These are phyloP conservation scores for Arrhopalites spinosus DNA, from an alignment of 2,888 invertebrate genomes.

Conservation along the genomic window DNA sequence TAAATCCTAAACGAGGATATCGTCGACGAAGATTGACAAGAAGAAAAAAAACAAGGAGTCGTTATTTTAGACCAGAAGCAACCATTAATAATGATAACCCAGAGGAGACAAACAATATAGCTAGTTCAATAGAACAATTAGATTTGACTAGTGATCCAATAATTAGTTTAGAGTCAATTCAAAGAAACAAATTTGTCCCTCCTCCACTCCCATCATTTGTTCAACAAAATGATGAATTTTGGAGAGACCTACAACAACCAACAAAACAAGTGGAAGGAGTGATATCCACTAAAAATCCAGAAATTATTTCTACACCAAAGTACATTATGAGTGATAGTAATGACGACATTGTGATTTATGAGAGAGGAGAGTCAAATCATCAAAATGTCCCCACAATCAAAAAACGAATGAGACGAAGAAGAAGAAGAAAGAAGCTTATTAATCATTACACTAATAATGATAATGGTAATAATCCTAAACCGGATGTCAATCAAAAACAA, in stretches of 20 bases:
- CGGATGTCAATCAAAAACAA: neutral
- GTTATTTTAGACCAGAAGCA: slow-evolving; percentile 14
- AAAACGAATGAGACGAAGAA: neutral
- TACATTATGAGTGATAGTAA: neutral
- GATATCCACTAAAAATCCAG: no score
- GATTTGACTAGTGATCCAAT: neutral
- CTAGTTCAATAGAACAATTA: neutral
- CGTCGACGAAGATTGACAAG: slow-evolving; percentile 11
- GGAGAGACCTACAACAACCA: neutral
- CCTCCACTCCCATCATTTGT: neutral
- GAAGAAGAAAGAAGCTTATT: neutral
- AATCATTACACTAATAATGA: neutral
- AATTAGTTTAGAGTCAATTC: neutral
- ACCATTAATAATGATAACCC: neutral
- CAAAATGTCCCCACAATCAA: neutral
- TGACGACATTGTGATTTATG: slow-evolving; percentile 19
- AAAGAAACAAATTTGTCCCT: neutral
- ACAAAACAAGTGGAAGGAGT: neutral
- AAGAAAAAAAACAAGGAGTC: neutral
- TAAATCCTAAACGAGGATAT: neutral
- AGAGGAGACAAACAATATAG: slow-evolving; percentile 9
- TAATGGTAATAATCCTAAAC: neutral
- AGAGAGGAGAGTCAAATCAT: neutral
- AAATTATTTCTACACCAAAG: neutral
- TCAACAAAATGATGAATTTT: neutral